Conservation (phyloP, 2,888 invertebrate species). For the Drosophila meridiana region DNA sequence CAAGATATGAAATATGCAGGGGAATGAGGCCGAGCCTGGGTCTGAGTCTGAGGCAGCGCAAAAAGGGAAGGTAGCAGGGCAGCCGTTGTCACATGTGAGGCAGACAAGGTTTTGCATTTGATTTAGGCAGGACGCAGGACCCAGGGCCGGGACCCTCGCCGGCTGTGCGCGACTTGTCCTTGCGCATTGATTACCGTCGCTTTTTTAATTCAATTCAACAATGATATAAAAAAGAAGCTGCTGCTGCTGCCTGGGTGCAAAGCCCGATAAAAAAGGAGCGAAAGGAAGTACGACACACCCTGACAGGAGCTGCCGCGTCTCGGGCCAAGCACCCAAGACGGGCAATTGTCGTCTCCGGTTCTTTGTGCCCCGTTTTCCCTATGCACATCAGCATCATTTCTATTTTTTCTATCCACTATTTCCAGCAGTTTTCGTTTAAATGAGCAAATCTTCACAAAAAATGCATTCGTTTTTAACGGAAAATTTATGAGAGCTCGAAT, state of each 20-base stretch:
- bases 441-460: constrained; percentile 65
- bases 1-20: constrained; percentile 75
- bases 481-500: constrained; percentile 67
- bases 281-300: constrained; percentile 42
- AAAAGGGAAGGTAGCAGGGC: constrained; percentile 22
- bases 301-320: constrained; percentile 42
- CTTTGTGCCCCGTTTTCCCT: constrained; percentile 35
- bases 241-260: constrained; percentile 38
- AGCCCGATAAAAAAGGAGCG: constrained; percentile 33
- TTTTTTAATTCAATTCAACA: constrained; percentile 80
- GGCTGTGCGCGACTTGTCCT: constrained; percentile 62
- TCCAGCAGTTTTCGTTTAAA: constrained; percentile 71
- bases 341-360: constrained; percentile 71
- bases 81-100: constrained; percentile 74
- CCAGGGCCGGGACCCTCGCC: constrained; percentile 57
- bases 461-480: constrained; percentile 77
- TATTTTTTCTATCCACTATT: constrained; percentile 46
- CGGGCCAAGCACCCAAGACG: constrained; percentile 44
- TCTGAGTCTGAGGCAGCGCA: constrained; percentile 25
- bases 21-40: constrained; percentile 38
- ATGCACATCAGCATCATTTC: constrained; percentile 24
- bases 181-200: constrained; percentile 79
- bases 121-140: constrained; percentile 48
- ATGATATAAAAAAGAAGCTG: constrained; percentile 59
- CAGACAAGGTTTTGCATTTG: constrained; percentile 72